Percentiles rank a stretch among this genome's conserved stretches.
Evolutionary conservation across 53 echinoderm and acorn worm genomes (phyloP).

Genomic region (Actinopyga echinites): DNA sequence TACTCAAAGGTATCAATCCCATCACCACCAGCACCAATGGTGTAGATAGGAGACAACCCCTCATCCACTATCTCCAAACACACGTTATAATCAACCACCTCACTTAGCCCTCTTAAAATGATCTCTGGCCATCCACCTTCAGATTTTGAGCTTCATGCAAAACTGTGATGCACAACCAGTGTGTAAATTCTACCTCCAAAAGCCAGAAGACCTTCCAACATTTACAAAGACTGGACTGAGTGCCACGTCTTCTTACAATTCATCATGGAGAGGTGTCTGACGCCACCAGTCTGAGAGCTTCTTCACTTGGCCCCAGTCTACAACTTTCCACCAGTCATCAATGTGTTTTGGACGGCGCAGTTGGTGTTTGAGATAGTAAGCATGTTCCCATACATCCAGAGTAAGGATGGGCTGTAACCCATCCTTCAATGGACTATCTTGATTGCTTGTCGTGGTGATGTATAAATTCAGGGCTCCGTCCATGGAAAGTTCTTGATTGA

Average conservation of each 20-base stretch:
- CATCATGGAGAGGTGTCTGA: slow-evolving; percentile 35
- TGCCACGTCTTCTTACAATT: slow-evolving; percentile 31
- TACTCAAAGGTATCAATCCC: too few relatives aligned
- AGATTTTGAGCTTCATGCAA: too few relatives aligned
- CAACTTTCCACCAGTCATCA: slow-evolving; percentile 70
- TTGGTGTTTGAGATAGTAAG: slow-evolving; percentile 80
- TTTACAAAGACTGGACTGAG: too few relatives aligned
- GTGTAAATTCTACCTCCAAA: too few relatives aligned
- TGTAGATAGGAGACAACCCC: too few relatives aligned
- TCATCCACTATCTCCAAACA: too few relatives aligned
- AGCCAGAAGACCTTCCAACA: too few relatives aligned
- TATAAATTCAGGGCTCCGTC: neutral
- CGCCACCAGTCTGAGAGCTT: slow-evolving; percentile 65
- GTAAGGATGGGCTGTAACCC: slow-evolving; percentile 71
- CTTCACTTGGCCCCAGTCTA: slow-evolving; percentile 64
- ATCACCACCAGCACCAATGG: too few relatives aligned
- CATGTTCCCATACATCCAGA: slow-evolving; percentile 81
- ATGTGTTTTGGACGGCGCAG: slow-evolving; percentile 48
- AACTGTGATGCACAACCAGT: too few relatives aligned
- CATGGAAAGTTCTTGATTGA: slow-evolving; percentile 25
- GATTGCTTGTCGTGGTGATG: slow-evolving; percentile 66
- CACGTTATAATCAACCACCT: too few relatives aligned
- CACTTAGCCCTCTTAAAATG: too few relatives aligned
- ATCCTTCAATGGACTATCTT: slow-evolving; percentile 62
- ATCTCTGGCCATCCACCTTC: too few relatives aligned